Evolutionary conservation across 37 sponge, comb jelly and placozoan species (phyloP).

Genomic region (Geodia barretti): DNA sequence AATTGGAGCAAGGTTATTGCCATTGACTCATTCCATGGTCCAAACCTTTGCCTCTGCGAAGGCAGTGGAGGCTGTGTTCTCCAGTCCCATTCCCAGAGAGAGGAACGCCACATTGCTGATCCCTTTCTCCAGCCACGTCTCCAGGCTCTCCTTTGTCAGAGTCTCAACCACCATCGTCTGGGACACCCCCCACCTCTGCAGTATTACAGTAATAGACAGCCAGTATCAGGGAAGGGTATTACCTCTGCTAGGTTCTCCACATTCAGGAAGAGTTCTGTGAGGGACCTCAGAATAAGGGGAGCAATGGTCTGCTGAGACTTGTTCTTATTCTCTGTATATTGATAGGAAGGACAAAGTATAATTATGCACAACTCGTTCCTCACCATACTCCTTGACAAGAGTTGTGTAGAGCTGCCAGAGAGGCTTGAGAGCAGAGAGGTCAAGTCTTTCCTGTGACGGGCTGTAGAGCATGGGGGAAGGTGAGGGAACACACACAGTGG

Average conservation of each 20-base stretch:
- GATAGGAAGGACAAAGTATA: background rate
- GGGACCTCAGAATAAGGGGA: constrained; percentile 62
- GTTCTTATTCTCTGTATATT: constrained; percentile 24
- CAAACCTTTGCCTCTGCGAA: constrained; percentile 74
- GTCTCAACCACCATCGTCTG: constrained; percentile 64
- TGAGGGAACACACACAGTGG: background rate
- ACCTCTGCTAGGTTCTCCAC: constrained; percentile 79
- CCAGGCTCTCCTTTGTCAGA: constrained; percentile 52
- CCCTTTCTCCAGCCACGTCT: constrained; percentile 69
- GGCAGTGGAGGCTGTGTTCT: constrained; percentile 41
- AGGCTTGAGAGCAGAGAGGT: constrained; percentile 78
- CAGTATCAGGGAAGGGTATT: background rate
- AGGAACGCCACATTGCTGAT: constrained; percentile 73
- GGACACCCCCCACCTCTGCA: constrained; percentile 59
- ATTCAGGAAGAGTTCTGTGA: constrained; percentile 79
- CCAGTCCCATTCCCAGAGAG: constrained; percentile 60
- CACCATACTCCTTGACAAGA: constrained; percentile 62
- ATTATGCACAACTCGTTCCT: background rate
- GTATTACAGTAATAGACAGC: background rate
- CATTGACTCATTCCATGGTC: background rate
- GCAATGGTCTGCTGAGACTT: constrained; percentile 36
- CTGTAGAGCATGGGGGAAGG: background rate
- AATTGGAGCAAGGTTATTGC: background rate
- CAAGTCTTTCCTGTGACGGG: constrained; percentile 34
- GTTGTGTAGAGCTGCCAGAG: constrained; percentile 86